Conservation (phyloP, 2,888 invertebrate genomes). For the Vesta saturnalis region DNA sequence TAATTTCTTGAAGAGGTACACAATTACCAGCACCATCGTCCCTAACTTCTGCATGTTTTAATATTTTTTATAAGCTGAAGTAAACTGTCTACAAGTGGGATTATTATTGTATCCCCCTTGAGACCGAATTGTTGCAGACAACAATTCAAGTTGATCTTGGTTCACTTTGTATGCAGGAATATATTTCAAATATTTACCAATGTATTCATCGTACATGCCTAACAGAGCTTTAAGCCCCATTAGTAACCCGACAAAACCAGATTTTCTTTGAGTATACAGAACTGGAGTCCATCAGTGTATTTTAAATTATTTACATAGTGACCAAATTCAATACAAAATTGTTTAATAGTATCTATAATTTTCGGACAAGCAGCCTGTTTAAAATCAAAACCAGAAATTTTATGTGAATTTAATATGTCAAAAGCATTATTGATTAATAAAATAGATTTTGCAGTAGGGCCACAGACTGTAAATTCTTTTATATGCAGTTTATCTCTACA, state of each 20-base stretch:
- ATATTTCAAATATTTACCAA: neutral
- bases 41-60: neutral
- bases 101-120: neutral
- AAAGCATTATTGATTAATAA: constrained; percentile 43
- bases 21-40: neutral
- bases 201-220: constrained; percentile 8
- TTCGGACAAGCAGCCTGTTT: constrained; percentile 31
- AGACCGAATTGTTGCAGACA: neutral
- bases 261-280: constrained; percentile 20
- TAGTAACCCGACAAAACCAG: constrained; percentile 31
- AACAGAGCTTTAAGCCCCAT: constrained; percentile 15
- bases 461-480: constrained; percentile 39
- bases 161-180: neutral
- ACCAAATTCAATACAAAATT: neutral
- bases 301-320: constrained; percentile 6
- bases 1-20: neutral
- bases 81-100: too few species aligned
- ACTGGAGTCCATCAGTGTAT: neutral
- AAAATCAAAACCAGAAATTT: constrained; percentile 29
- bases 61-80: neutral
- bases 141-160: neutral
- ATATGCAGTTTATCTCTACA: constrained; percentile 40
- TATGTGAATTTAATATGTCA: constrained; percentile 46
- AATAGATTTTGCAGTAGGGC: constrained; percentile 41
- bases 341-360: constrained; percentile 15